These are phyloP conservation scores for Syngnathus rostellatus DNA, from an alignment of 2,797 vertebrate species.

Conservation along the genomic window DNA sequence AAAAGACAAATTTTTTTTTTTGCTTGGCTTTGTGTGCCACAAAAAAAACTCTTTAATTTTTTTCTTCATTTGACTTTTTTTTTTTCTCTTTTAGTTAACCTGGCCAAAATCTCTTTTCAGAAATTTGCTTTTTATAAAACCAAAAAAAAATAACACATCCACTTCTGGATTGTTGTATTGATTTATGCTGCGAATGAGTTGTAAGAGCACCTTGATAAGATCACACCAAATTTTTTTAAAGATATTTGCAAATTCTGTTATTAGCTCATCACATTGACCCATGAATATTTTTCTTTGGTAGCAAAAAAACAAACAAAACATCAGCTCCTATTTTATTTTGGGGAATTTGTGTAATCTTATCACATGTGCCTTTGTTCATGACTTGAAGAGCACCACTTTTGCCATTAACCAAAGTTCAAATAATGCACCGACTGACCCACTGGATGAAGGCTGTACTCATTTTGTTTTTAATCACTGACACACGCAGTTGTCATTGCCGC, in stretches of 20 bases:
- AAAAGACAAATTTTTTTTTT: conserved; percentile 48
- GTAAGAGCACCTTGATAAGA: conserved; percentile 67
- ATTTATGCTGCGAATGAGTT: conserved; percentile 54
- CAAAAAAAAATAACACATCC: conserved; percentile 31
- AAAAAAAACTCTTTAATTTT: conserved; percentile 53
- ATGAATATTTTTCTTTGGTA: background rate
- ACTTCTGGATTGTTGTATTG: conserved; percentile 46
- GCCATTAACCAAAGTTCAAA: conserved; percentile 74
- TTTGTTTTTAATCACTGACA: conserved; percentile 46
- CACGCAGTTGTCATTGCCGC: conserved; percentile 63
- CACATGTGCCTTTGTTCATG: conserved; percentile 55
- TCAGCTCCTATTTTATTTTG: conserved; percentile 12
- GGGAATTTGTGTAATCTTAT: conserved; percentile 67
- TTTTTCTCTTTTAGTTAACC: conserved; percentile 50
- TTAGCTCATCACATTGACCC: background rate
- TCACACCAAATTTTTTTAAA: conserved; percentile 40
- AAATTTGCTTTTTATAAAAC: conserved; percentile 17
- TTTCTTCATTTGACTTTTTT: conserved; percentile 46
- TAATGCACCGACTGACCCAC: conserved; percentile 63
- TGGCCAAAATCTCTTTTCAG: conserved; percentile 47
- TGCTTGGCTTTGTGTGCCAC: conserved; percentile 78
- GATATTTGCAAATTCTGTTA: background rate
- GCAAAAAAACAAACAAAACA: background rate
- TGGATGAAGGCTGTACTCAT: conserved; percentile 65
- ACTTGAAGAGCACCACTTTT: conserved; percentile 60